phyloP scores from a whole-genome alignment of 2,888 invertebrate species.

The Eilema sororculum region DNA sequence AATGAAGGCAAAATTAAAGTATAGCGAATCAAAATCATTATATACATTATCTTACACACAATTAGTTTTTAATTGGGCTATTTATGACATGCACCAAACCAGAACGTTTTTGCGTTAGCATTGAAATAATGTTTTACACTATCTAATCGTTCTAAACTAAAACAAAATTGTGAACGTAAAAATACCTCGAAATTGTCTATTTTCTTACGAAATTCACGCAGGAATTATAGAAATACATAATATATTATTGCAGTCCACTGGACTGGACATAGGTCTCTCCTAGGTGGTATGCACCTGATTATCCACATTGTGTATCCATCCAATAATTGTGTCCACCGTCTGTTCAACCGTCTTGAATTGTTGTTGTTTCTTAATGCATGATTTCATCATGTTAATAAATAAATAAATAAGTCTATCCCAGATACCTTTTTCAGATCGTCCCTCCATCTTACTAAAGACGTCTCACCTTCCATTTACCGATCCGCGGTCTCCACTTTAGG shows the following conservation, averaged over 20 bases:
- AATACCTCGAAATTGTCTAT: not conserved
- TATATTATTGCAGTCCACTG: too few species aligned
- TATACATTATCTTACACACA: not conserved
- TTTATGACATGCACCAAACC: not conserved
- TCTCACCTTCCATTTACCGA: too few species aligned
- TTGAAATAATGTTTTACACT: constrained; percentile 10
- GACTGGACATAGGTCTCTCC: too few species aligned
- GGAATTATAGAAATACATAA: too few species aligned
- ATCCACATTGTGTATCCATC: not conserved
- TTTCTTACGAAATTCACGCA: not conserved
- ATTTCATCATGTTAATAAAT: too few species aligned
- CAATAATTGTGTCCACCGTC: too few species aligned
- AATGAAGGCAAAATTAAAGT: not conserved
- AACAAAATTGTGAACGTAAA: not conserved
- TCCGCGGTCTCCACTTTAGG: not conserved
- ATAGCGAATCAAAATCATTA: not conserved
- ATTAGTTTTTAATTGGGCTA: constrained; percentile 3
- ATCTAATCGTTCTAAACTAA: not conserved
- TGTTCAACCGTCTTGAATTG: too few species aligned
- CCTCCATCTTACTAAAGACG: not conserved
- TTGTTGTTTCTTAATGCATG: too few species aligned
- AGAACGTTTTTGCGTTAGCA: constrained; percentile 14
- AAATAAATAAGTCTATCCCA: too few species aligned
- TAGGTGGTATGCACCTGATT: not conserved
- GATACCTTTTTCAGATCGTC: not conserved